A percentile compares a stretch with the other conserved stretches of the same genome.
Evolutionary conservation across 1,140 invertebrate genomes (phyloP).

Genomic region (Euwallacea similis): DNA sequence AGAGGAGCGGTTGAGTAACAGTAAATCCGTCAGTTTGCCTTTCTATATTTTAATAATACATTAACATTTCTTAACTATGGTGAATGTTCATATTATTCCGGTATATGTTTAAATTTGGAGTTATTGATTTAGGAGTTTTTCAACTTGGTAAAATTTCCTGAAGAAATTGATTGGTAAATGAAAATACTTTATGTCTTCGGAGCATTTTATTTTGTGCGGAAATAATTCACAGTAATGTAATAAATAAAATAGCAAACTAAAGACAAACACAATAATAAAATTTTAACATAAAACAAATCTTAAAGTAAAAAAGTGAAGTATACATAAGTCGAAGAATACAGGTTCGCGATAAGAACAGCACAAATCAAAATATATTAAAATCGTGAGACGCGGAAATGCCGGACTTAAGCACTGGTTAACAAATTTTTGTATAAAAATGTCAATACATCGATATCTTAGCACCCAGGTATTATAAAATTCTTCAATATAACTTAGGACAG

Average conservation of each 20-base stretch:
- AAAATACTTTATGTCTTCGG: slow-evolving; percentile 7
- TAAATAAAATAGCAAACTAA: slow-evolving; percentile 49
- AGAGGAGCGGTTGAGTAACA: too few species aligned
- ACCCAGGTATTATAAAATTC: slow-evolving; percentile 46
- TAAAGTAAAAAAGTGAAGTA: slow-evolving; percentile 43
- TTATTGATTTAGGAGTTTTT: too few species aligned
- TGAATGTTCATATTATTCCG: too few species aligned
- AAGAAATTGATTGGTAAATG: background rate
- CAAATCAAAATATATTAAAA: slow-evolving; percentile 27
- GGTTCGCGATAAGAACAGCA: slow-evolving; percentile 35
- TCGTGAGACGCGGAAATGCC: slow-evolving; percentile 27
- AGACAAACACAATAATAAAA: slow-evolving; percentile 48
- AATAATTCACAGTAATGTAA: slow-evolving; percentile 50
- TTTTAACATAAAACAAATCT: slow-evolving; percentile 48
- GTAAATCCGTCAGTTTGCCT: too few species aligned
- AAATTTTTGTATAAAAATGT: slow-evolving; percentile 38
- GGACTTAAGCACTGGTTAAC: slow-evolving; percentile 38
- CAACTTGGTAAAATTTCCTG: too few species aligned
- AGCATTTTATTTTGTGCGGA: slow-evolving; percentile 46
- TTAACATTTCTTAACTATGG: too few species aligned
- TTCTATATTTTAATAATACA: too few species aligned
- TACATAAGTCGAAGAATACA: slow-evolving; percentile 22
- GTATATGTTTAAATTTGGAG: too few species aligned
- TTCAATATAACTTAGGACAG: slow-evolving; percentile 44
- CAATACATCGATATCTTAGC: slow-evolving; percentile 41